Evolutionary conservation across 2,888 invertebrate genomes (phyloP).

Genomic region (Pammene fasciana): DNA sequence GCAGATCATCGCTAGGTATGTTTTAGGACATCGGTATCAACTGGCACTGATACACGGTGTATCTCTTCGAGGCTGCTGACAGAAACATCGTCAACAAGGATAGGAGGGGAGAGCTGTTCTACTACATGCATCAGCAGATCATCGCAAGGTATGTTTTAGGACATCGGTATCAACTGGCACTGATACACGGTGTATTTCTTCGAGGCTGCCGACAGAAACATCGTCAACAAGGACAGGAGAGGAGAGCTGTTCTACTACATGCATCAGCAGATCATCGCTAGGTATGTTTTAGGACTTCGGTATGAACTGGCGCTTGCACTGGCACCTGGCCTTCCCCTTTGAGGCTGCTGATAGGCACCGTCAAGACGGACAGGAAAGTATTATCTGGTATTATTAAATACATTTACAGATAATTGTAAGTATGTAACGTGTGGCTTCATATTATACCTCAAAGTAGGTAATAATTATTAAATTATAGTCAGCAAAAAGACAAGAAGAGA

Average conservation of each 20-base stretch:
- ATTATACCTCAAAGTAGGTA: too few relatives aligned
- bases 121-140: slow-evolving; percentile 90
- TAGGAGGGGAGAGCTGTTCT: slow-evolving; percentile 90
- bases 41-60: slow-evolving; percentile 96
- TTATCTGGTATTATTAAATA: too few relatives aligned
- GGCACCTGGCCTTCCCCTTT: slow-evolving; percentile 94
- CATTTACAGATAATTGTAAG: too few relatives aligned
- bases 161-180: slow-evolving; percentile 94
- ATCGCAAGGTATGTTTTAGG: slow-evolving; percentile 82
- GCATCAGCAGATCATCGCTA: slow-evolving; percentile 88
- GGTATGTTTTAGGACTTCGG: slow-evolving; percentile 86
- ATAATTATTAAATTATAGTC: too few relatives aligned
- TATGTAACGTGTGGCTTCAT: too few relatives aligned
- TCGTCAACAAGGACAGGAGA: slow-evolving; percentile 88
- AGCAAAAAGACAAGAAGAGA: too few relatives aligned
- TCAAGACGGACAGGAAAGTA: slow-evolving; percentile 88
- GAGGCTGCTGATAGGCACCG: slow-evolving; percentile 84
- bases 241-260: slow-evolving; percentile 92
- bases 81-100: slow-evolving; percentile 86
- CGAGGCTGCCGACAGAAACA: slow-evolving; percentile 83
- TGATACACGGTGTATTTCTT: slow-evolving; percentile 95
- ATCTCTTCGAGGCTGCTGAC: slow-evolving; percentile 88
- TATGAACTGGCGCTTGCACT: slow-evolving; percentile 95
- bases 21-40: slow-evolving; percentile 90
- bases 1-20: slow-evolving; percentile 85